Conservation (phyloP, 2,797 vertebrate genomes). For the Xyrichtys novacula region DNA sequence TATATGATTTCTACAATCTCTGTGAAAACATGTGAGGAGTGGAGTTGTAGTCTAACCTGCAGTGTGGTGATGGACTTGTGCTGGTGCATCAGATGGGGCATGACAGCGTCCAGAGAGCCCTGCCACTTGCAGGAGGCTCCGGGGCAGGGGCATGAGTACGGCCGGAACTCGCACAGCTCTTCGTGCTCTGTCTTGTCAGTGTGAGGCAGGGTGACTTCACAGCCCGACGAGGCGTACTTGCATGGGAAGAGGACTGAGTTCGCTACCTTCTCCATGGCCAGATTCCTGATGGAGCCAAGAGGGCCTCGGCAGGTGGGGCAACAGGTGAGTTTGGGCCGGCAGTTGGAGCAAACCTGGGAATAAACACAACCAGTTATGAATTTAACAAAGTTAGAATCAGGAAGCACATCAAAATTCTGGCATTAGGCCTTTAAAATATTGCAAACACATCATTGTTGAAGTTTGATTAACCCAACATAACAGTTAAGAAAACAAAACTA, state of each 20-base stretch:
- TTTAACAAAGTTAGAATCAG: no score
- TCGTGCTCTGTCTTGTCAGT: slow-evolving; percentile 97
- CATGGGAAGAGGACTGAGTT: slow-evolving; percentile 98
- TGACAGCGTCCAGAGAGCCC: slow-evolving; percentile 96
- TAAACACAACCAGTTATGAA: not conserved
- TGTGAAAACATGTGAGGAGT: not conserved
- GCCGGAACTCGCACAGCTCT: slow-evolving; percentile 98
- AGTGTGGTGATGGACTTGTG: slow-evolving; percentile 98
- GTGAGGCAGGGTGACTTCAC: slow-evolving; percentile 94
- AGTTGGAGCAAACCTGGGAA: slow-evolving; percentile 92
- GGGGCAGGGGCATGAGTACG: slow-evolving; percentile 96
- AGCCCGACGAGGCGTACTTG: slow-evolving; percentile 97
- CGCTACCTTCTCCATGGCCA: slow-evolving; percentile 99
- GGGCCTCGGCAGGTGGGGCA: slow-evolving; percentile 98
- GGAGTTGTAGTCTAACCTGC: slow-evolving; percentile 74
- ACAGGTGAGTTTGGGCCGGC: slow-evolving; percentile 98
- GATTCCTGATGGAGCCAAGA: slow-evolving; percentile 96
- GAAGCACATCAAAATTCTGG: no score
- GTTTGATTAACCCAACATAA: no score
- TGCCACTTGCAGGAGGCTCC: slow-evolving; percentile 99
- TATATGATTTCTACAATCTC: not conserved
- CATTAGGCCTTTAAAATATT: no score
- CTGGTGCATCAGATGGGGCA: slow-evolving; percentile 98
- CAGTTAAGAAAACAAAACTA: not conserved
- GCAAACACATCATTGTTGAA: no score